These are phyloP conservation scores for Moxostoma hubbsi DNA, from an alignment of 2,797 vertebrate species.

Conservation along the genomic window DNA sequence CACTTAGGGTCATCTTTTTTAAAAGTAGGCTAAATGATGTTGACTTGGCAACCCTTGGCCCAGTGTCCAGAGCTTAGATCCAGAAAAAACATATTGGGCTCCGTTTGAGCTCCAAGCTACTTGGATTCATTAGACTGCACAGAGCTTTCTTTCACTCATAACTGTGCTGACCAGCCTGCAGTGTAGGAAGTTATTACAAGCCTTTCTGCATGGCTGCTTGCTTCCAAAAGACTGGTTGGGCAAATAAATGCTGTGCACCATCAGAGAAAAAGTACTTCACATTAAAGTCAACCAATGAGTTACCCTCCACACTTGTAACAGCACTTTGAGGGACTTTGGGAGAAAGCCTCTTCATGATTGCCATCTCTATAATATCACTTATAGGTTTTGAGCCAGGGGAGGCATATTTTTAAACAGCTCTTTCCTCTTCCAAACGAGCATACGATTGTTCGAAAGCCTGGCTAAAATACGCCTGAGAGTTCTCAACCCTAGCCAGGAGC, in stretches of 20 bases:
- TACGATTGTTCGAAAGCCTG: conserved; percentile 52
- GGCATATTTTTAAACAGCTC: conserved; percentile 47
- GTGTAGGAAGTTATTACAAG: conserved; percentile 47
- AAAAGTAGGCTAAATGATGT: conserved; percentile 25
- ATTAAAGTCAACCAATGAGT: conserved; percentile 48
- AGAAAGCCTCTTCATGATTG: conserved; percentile 49
- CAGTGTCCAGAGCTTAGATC: conserved; percentile 17
- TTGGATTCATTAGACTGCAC: neutral
- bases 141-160: conserved; percentile 24
- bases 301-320: conserved; percentile 46
- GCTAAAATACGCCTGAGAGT: conserved; percentile 53
- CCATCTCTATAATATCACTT: conserved; percentile 49
- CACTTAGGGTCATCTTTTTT: conserved; percentile 32
- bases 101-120: neutral
- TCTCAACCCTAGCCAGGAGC: conserved; percentile 19
- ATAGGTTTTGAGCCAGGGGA: conserved; percentile 49
- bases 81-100: conserved; percentile 42
- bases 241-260: conserved; percentile 44
- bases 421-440: conserved; percentile 51
- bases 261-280: conserved; percentile 27
- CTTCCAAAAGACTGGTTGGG: conserved; percentile 25
- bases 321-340: conserved; percentile 55
- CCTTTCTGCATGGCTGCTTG: conserved; percentile 49
- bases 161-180: conserved; percentile 40
- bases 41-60: conserved; percentile 4